Conservation (phyloP, 2,888 invertebrate species). For the Metopia argyrocephala region DNA sequence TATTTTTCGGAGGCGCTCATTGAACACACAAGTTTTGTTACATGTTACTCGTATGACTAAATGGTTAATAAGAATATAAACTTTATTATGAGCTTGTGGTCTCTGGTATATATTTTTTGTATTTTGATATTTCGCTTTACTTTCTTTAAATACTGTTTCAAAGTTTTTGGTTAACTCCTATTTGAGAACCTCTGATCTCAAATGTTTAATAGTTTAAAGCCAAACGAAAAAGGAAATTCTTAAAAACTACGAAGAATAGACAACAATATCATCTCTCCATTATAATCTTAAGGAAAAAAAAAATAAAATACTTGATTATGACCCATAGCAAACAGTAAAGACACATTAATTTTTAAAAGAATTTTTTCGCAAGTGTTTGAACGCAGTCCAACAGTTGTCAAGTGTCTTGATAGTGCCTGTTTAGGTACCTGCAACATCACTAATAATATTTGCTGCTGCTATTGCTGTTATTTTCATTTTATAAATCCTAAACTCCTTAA, state of each 20-base stretch:
- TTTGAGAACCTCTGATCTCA: no score
- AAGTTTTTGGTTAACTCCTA: no score
- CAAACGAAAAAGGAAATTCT: background rate
- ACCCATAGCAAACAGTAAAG: conserved; percentile 46
- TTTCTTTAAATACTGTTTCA: no score
- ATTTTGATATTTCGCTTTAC: no score
- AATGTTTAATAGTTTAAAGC: conserved; percentile 21
- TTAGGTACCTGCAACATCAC: conserved; percentile 8
- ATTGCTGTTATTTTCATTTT: background rate
- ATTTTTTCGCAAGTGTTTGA: conserved; percentile 30
- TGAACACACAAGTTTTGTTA: no score
- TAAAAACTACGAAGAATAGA: background rate
- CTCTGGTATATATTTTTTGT: no score
- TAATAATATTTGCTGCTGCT: background rate
- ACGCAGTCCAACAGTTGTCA: conserved; percentile 37
- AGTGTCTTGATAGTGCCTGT: conserved; percentile 34
- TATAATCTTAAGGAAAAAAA: conserved; percentile 14
- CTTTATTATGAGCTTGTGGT: no score
- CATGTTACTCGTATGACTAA: no score
- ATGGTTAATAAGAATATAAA: no score
- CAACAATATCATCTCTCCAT: conserved; percentile 21
- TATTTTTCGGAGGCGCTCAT: no score
- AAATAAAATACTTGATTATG: conserved; percentile 46
- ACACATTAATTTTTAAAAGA: conserved; percentile 42
- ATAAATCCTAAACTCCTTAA: conserved; percentile 20